Conservation (phyloP, 1,140 invertebrate genomes). For the Cecropterus lyciades region DNA sequence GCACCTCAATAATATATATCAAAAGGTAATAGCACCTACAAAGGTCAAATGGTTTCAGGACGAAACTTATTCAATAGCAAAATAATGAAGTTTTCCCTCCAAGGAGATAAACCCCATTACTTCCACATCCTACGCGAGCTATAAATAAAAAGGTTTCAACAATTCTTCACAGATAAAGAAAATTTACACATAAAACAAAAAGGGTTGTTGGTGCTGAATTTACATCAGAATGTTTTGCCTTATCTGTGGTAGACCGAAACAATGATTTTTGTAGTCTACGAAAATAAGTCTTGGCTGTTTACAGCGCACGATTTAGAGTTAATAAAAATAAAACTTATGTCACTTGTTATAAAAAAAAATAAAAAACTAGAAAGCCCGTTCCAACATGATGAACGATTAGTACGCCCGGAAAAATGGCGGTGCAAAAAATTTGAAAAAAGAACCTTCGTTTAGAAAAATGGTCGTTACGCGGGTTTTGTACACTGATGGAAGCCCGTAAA, state of each 20-base stretch:
- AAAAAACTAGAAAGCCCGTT: slow-evolving; percentile 5
- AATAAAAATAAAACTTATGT: slow-evolving; percentile 7
- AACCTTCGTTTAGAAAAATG: slow-evolving; percentile 3
- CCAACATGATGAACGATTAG: slow-evolving; percentile 9
- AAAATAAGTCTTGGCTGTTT: slow-evolving; percentile 3
- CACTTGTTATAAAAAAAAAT: background rate
- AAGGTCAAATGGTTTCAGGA: slow-evolving; percentile 7
- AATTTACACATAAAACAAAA: slow-evolving; percentile 4
- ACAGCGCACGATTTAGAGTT: background rate
- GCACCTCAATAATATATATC: no score
- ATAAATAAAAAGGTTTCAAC: slow-evolving; percentile 9
- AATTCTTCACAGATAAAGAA: slow-evolving; percentile 5
- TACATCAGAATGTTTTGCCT: background rate
- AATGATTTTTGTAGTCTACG: slow-evolving; percentile 1
- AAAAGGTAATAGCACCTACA: background rate
- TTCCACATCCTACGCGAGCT: background rate
- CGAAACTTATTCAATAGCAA: background rate
- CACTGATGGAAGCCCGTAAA: background rate
- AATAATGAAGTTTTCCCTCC: background rate
- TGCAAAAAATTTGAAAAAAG: background rate
- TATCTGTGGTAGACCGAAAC: slow-evolving; percentile 5
- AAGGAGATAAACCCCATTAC: slow-evolving; percentile 14
- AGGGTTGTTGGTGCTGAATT: slow-evolving; percentile 1
- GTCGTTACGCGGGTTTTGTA: slow-evolving; percentile 5
- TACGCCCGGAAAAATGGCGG: slow-evolving; percentile 3